Evolutionary conservation across 2,113 vertebrate genomes (phyloP).

Genomic region (Nansenia antarctica): DNA sequence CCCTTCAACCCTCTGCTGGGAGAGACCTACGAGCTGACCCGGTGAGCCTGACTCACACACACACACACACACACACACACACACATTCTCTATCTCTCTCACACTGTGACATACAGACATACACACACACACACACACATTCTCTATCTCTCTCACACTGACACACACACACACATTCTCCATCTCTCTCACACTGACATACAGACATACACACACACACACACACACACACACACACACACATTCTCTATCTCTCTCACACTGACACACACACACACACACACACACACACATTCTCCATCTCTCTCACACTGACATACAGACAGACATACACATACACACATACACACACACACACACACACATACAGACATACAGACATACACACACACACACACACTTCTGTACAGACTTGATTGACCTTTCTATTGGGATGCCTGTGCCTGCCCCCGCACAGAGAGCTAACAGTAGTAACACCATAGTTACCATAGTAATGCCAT

Average conservation of each 20-base stretch:
- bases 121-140: constrained; percentile 9
- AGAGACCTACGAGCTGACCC: constrained; percentile 86
- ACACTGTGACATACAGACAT: background rate
- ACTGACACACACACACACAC: too few relatives aligned
- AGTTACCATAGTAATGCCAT: too few relatives aligned
- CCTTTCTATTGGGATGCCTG: background rate
- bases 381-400: background rate
- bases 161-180: too few relatives aligned
- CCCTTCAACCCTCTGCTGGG: constrained; percentile 89
- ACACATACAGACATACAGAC: background rate
- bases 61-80: too few relatives aligned
- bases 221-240: too few relatives aligned
- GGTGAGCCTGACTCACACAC: constrained; percentile 62
- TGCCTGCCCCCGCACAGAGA: background rate
- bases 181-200: too few relatives aligned
- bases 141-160: too few relatives aligned
- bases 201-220: too few relatives aligned
- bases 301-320: too few relatives aligned
- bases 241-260: too few relatives aligned
- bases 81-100: too few relatives aligned
- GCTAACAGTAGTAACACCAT: background rate
- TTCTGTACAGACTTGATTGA: background rate
- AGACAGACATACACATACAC: background rate
- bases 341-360: background rate
- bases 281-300: too few relatives aligned